Evolutionary conservation across 2,113 vertebrate species (phyloP), one percentile per base, ranked within the genome.

Genomic region (Odocoileus hemionus): DNA sequence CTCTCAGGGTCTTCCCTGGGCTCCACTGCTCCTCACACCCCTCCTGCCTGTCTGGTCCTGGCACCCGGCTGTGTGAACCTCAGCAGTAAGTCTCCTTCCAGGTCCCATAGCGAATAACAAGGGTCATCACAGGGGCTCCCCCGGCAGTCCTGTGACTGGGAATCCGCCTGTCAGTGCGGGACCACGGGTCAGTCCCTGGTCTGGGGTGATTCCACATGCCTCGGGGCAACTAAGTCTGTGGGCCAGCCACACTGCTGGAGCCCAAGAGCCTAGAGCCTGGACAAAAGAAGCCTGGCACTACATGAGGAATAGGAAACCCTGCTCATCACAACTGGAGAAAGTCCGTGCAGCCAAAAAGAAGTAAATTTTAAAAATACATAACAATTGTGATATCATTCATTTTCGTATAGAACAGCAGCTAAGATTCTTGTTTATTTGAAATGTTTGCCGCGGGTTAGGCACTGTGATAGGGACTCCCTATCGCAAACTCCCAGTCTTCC

Each of bases 261-360:
- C n/a, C 61, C n/a, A 36, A 36, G 19, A 6, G 67, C 19, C 64
- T 36, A 5, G 61, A 23, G n/a, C 10, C n/a, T 39, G 67, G 64
- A 36, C 64, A 23, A 70, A 19, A 70, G 67, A 23, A 19, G 67
- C n/a, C 5, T 3, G 19, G 19, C 9, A 0, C 64, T 17, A 3
- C n/a, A 36, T 0, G 9, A 39, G 6, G 17, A 67, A 67, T 9
- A 12, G 67, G 52, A 54, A 6, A 6, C 16, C 52, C n/a, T 6
- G 64, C n/a, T 21, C n/a, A 23, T 3, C 0, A 0, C n/a, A 36
- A 11, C n/a, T 36, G 33, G n/a, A 36, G n/a, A 1, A 23, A 12
- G 64, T 23, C n/a, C 10, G 9, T 70, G 64, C 64, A 23, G 64
- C 64, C 64, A 36, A 70, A 36, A 36, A 36, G 36, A 23, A 70